Base-by-base conservation (phyloP, 2,888 invertebrate genomes). In the Dioctria linearis region DNA sequence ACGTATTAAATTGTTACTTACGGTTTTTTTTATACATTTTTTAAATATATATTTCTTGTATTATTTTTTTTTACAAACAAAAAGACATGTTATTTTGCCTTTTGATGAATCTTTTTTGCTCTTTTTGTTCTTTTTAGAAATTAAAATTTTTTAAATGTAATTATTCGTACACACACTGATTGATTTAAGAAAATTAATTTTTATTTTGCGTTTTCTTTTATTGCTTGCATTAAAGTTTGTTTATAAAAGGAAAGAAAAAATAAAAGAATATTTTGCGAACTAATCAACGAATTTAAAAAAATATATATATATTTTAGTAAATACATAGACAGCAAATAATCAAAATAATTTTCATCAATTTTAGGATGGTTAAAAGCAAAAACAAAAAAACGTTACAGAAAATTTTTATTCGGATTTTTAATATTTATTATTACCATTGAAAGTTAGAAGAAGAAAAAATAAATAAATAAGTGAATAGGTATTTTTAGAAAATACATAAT, bases 281-380 rank as follows among this genome's bases (percentile, higher is more conserved):
- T 63, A 76, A 76, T 43, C 37, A 76, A 46, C 39, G 49, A 54
- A 66, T 54, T 66, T 54, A 65, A 40, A 43, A 76, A 79, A 78
- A 51, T 80, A 78, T 71, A 76, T 80, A 80, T 81, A n/a, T 80
- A 63, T 81, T 81, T 80, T 61, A 71, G 78, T 80, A 46, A 66
- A 78, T 25, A 25, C 25, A 25, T 79, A 81, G 81, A 81, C 80
- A 81, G 81, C 76, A 80, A 80, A 59, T 76, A 80, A 71, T 69
- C 46, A 54, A 11, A 54, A 9, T 46, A 9, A 71, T 73, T 69
- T 57, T 75, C 51, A 54, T 61, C 46, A 51, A n/a, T 42, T 76
- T 76, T 40, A 11, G n/a, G 40, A 11, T 6, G 59, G 8, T 65
- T 63, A 46, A 51, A 78, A 46, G 8, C 46, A 46, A 46, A 25